Evolutionary conservation across 2,797 vertebrate genomes (phyloP).

Genomic region (Micromesistius poutassou): DNA sequence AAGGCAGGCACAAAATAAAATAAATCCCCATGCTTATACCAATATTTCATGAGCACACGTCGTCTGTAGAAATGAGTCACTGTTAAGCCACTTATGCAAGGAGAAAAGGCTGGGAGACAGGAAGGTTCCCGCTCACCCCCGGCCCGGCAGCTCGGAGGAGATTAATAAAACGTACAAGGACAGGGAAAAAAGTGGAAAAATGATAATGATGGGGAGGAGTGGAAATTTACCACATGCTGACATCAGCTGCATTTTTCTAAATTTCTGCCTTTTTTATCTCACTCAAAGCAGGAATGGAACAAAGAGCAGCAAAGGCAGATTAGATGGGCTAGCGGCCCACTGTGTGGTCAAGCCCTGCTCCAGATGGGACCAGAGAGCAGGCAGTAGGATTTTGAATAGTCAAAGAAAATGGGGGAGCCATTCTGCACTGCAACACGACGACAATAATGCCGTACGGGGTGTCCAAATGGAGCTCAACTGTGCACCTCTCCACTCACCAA

Average conservation of each 20-base stretch:
- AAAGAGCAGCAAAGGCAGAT: slow-evolving; percentile 31
- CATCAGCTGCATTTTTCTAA: slow-evolving; percentile 29
- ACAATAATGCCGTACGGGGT: not conserved
- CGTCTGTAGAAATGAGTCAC: too few species aligned
- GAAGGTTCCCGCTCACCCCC: too few species aligned
- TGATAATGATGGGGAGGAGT: slow-evolving; percentile 21
- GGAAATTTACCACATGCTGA: slow-evolving; percentile 26
- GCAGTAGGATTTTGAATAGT: slow-evolving; percentile 40
- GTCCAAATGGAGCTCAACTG: not conserved
- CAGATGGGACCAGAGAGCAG: slow-evolving; percentile 25
- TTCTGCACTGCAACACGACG: not conserved
- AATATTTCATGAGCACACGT: too few species aligned
- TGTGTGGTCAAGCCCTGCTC: slow-evolving; percentile 22
- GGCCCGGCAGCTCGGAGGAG: slow-evolving; percentile 5
- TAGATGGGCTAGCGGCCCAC: slow-evolving; percentile 18
- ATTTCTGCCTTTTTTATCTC: slow-evolving; percentile 36
- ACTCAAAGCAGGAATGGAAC: slow-evolving; percentile 10
- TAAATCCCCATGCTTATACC: too few species aligned
- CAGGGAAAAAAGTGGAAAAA: not conserved
- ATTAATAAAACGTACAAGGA: slow-evolving; percentile 19
- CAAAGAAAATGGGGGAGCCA: not conserved
- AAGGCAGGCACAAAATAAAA: too few species aligned
- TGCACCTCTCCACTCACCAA: not conserved
- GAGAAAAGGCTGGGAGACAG: too few species aligned
- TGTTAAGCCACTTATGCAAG: too few species aligned